phyloP scores from a whole-genome alignment of 2,888 invertebrate genomes.

The Ectobius pallidus region DNA sequence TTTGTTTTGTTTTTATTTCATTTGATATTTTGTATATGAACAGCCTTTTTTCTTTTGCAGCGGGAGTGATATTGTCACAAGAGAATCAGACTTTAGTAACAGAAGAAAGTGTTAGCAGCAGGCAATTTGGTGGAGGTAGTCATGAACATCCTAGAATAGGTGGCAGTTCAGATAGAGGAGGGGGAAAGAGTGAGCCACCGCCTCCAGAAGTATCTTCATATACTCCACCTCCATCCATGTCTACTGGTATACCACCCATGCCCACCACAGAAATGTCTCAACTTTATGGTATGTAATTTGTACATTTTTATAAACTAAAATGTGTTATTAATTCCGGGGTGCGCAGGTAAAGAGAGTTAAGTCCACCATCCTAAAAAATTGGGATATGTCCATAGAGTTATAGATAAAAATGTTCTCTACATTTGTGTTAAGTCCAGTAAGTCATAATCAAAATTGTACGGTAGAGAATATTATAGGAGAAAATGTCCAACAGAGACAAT shows the following conservation, averaged over 20 bases:
- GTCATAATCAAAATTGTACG: too few relatives aligned
- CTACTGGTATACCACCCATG: constrained; percentile 50
- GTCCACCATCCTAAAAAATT: too few relatives aligned
- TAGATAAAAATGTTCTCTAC: too few relatives aligned
- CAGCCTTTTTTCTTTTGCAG: constrained; percentile 59
- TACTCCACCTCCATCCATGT: constrained; percentile 52
- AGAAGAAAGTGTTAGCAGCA: constrained; percentile 58
- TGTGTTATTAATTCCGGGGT: too few relatives aligned
- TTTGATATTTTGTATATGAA: too few relatives aligned
- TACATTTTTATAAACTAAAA: too few relatives aligned
- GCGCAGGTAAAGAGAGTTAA: too few relatives aligned
- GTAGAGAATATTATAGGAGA: too few relatives aligned
- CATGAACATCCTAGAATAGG: constrained; percentile 48
- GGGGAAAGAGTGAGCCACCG: constrained; percentile 2
- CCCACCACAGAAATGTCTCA: constrained; percentile 60
- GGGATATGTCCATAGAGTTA: too few relatives aligned
- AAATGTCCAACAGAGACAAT: too few relatives aligned
- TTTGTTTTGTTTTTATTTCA: too few relatives aligned
- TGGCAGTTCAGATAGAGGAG: constrained; percentile 4
- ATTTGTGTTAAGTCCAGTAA: too few relatives aligned
- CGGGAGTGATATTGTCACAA: constrained; percentile 70
- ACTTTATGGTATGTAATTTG: constrained; percentile 62
- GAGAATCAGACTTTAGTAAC: constrained; percentile 63
- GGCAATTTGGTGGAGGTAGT: constrained; percentile 60
- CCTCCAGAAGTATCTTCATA: constrained; percentile 46